phyloP scores from a whole-genome alignment of 2,888 invertebrate species.

The Conops quadrifasciatus region DNA sequence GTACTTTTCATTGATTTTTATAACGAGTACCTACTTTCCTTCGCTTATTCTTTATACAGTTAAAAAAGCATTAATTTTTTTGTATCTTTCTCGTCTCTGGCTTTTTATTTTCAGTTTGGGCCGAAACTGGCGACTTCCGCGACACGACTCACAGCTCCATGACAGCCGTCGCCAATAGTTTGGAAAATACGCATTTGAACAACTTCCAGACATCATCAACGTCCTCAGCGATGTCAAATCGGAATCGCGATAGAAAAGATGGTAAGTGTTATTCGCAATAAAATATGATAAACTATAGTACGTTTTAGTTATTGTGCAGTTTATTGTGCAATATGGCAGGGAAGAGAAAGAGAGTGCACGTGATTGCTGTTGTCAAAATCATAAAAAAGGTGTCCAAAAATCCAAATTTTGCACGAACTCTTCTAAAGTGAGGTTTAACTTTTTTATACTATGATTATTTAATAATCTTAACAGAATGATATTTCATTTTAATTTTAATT shows the following conservation, averaged over 20 bases:
- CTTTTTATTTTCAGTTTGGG: conserved; percentile 80
- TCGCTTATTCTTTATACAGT: conserved; percentile 38
- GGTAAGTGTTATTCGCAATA: conserved; percentile 67
- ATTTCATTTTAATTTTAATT: too few species aligned
- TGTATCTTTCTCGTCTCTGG: conserved; percentile 51
- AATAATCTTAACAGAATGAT: too few species aligned
- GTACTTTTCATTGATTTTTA: background rate
- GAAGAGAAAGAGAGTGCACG: too few species aligned
- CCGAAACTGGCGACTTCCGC: conserved; percentile 87
- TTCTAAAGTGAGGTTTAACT: too few species aligned
- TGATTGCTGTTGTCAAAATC: background rate
- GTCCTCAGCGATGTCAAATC: conserved; percentile 73
- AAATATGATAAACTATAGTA: too few species aligned
- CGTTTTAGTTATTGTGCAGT: background rate
- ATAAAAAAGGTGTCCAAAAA: too few species aligned
- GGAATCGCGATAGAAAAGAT: conserved; percentile 69
- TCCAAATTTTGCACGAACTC: too few species aligned
- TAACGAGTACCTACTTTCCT: too few species aligned
- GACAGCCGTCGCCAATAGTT: conserved; percentile 71
- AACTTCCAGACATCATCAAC: conserved; percentile 72
- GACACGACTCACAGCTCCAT: conserved; percentile 80
- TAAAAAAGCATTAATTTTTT: conserved; percentile 59
- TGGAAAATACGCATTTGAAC: conserved; percentile 73
- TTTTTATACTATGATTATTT: too few species aligned
- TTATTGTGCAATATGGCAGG: background rate